phyloP scores from a whole-genome alignment of 2,797 vertebrate species.

The Anolis apletophallus region DNA sequence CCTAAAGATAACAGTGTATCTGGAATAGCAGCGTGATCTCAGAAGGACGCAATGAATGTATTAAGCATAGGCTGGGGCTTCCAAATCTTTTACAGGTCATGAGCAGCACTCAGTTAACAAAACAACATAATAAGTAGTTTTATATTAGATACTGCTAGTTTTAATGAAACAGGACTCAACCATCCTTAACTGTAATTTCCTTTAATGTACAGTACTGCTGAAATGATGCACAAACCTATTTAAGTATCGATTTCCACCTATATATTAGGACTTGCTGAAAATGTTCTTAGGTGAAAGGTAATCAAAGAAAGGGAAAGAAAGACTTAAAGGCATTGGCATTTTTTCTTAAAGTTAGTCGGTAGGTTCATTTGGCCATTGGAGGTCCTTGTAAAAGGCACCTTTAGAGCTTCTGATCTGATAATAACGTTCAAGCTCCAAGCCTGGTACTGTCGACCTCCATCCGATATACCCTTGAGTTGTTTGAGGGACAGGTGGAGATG shows the following conservation, averaged over 20 bases:
- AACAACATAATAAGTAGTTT: constrained; percentile 13
- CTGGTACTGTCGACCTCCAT: constrained; percentile 82
- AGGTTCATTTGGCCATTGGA: constrained; percentile 78
- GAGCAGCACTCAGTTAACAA: constrained; percentile 1
- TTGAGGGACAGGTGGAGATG: constrained; percentile 84
- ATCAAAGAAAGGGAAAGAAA: background rate
- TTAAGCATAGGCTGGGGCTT: background rate
- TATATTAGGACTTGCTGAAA: background rate
- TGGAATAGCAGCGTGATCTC: background rate
- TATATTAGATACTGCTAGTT: background rate
- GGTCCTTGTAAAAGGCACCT: constrained; percentile 74
- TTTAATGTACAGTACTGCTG: constrained; percentile 18
- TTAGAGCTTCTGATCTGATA: constrained; percentile 77
- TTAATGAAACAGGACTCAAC: constrained; percentile 25
- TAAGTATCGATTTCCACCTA: background rate
- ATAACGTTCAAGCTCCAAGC: constrained; percentile 77
- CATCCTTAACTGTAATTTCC: constrained; percentile 4
- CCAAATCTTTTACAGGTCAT: constrained; percentile 2
- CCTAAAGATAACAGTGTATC: background rate
- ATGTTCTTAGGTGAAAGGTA: background rate
- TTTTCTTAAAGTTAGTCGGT: constrained; percentile 67
- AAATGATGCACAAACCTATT: background rate
- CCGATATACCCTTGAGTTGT: constrained; percentile 88
- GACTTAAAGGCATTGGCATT: background rate
- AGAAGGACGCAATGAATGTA: background rate